These are phyloP conservation scores for Oceanodroma tethys DNA, from an alignment of 2,113 vertebrate genomes.

Conservation along the genomic window DNA sequence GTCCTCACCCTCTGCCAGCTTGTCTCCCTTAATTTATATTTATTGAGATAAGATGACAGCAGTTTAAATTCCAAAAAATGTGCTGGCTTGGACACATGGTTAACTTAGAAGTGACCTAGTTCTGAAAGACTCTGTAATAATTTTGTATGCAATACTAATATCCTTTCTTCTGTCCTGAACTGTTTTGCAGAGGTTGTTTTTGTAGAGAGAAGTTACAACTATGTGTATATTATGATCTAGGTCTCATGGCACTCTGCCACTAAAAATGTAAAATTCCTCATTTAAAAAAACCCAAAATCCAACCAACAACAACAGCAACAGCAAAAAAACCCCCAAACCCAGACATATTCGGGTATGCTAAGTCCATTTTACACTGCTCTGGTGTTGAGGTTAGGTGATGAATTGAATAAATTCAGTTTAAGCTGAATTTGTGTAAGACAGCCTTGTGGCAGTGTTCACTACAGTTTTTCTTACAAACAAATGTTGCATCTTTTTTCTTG, in stretches of 20 bases:
- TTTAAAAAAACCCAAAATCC: background rate
- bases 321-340: background rate
- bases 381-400: background rate
- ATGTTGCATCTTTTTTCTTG: background rate
- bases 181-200: background rate
- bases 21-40: slow-evolving; percentile 51
- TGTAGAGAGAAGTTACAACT: background rate
- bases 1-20: slow-evolving; percentile 14
- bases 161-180: background rate
- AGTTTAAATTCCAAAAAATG: background rate
- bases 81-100: background rate
- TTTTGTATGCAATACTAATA: background rate
- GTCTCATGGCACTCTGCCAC: background rate
- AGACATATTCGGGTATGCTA: background rate
- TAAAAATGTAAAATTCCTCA: background rate
- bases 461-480: background rate
- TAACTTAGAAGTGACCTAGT: slow-evolving; percentile 36
- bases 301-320: background rate
- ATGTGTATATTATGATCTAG: background rate
- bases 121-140: background rate
- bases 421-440: background rate
- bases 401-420: background rate
- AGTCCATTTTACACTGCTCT: background rate
- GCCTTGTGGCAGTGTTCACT: background rate
- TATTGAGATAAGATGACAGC: slow-evolving; percentile 2